Evolutionary conservation across 2,797 vertebrate genomes (phyloP).

Genomic region (Alcedo quadribrachys): DNA sequence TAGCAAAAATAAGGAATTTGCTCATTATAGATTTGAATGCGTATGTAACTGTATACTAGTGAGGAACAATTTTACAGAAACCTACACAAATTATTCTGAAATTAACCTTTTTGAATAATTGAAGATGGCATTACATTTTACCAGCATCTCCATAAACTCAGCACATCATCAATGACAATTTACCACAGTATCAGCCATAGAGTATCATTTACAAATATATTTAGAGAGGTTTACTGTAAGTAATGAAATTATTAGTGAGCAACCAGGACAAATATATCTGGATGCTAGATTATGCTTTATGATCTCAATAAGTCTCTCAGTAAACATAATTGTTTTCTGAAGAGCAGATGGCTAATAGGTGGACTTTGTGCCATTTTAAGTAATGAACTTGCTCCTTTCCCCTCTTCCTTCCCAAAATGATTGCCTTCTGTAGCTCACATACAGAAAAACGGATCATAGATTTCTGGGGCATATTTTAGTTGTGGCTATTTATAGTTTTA

Average conservation of each 20-base stretch:
- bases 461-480: neutral
- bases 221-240: constrained; percentile 60
- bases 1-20: neutral
- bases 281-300: neutral
- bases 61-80: constrained; percentile 24
- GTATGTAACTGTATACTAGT: constrained; percentile 10
- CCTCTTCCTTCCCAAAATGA: neutral
- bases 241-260: constrained; percentile 34
- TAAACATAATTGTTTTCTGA: neutral
- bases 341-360: neutral
- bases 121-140: constrained; percentile 68
- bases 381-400: neutral
- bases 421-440: neutral
- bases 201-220: constrained; percentile 47
- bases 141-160: constrained; percentile 51
- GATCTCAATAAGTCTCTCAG: neutral
- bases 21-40: neutral
- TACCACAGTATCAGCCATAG: constrained; percentile 18
- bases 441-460: neutral
- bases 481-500: neutral
- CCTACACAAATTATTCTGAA: constrained; percentile 55
- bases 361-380: neutral
- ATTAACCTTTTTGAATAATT: constrained; percentile 79
- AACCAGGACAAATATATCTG: neutral
- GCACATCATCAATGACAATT: neutral